phyloP scores from a whole-genome alignment of 2,888 invertebrate genomes.

The Chloroclystis v-ata region DNA sequence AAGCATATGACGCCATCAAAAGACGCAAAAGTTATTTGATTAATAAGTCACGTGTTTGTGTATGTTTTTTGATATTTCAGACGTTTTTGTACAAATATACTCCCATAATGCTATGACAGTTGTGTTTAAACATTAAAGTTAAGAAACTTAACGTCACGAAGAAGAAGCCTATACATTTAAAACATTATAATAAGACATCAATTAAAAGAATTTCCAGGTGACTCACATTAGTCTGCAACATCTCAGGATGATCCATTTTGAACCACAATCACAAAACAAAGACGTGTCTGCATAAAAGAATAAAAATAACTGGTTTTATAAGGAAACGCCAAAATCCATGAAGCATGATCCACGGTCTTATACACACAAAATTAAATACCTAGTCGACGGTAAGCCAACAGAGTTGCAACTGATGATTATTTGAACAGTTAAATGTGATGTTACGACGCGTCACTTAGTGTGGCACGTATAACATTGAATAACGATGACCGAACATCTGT shows the following conservation, averaged over 20 bases:
- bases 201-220: no score
- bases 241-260: conserved; percentile 24
- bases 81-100: no score
- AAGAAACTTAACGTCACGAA: no score
- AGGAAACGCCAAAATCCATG: conserved; percentile 43
- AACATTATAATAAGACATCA: no score
- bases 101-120: no score
- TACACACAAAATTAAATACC: conserved; percentile 39
- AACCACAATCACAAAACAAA: conserved; percentile 14
- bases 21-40: neutral
- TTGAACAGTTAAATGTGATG: conserved; percentile 20
- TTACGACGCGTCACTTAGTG: conserved; percentile 7
- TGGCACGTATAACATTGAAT: conserved; percentile 6
- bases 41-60: neutral
- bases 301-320: conserved; percentile 35
- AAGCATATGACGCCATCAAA: neutral
- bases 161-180: no score
- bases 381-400: conserved; percentile 19
- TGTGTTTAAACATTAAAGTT: no score
- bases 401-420: conserved; percentile 16
- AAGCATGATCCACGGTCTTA: conserved; percentile 33
- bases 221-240: conserved; percentile 16
- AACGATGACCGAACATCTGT: conserved; percentile 1
- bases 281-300: conserved; percentile 27
- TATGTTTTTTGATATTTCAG: no score